Evolutionary conservation across 2,113 vertebrate genomes (phyloP).

Genomic region (Parus major): DNA sequence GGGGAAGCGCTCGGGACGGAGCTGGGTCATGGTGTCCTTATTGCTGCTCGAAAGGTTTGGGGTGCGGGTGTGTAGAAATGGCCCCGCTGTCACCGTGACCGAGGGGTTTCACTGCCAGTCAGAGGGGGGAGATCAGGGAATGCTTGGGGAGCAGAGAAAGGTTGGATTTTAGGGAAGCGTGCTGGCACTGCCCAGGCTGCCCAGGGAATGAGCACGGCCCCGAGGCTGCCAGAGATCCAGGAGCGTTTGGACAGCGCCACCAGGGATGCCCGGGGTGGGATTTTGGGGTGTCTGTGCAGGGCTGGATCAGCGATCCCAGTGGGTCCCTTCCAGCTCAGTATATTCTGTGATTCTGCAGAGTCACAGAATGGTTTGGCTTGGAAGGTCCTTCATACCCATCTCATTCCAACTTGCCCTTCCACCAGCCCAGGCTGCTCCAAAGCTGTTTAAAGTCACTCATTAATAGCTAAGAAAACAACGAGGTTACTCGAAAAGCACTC

Average conservation of each 20-base stretch:
- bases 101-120: neutral
- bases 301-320: rapidly evolving
- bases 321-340: neutral
- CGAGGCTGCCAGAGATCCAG: neutral
- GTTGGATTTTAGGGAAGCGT: neutral
- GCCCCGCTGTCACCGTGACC: rapidly evolving
- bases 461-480: neutral
- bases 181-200: neutral
- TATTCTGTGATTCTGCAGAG: rapidly evolving
- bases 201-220: neutral
- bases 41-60: rapidly evolving
- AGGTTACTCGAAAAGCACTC: neutral
- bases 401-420: neutral
- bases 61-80: rapidly evolving
- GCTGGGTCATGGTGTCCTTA: rapidly evolving
- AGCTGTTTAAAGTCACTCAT: neutral
- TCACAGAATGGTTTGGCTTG: neutral
- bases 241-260: rapidly evolving
- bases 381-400: too few species aligned
- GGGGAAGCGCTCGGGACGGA: rapidly evolving
- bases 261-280: neutral
- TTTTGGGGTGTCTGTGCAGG: neutral
- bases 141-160: too few species aligned
- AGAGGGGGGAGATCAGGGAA: neutral
- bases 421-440: neutral